phyloP scores from a whole-genome alignment of 2,888 invertebrate species.

The Pimpla rufipes region DNA sequence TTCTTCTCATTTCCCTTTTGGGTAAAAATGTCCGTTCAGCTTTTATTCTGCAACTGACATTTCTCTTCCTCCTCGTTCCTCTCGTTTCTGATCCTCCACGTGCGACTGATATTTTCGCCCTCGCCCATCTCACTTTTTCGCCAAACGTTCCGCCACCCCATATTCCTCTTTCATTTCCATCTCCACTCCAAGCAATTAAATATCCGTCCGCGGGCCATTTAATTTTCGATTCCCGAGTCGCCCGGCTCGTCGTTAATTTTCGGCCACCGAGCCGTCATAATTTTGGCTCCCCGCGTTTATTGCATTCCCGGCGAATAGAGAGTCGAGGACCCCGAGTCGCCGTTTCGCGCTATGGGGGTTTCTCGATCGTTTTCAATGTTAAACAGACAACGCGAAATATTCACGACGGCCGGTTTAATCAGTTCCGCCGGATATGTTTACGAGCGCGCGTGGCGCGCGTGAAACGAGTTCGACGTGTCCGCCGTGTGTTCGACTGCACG shows the following conservation, averaged over 20 bases:
- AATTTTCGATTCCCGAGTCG: background rate
- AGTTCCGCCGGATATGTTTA: conserved; percentile 53
- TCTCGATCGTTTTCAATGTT: conserved; percentile 42
- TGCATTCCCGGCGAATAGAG: conserved; percentile 28
- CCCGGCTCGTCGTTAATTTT: background rate
- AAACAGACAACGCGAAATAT: conserved; percentile 32
- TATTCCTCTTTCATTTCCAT: too few species aligned
- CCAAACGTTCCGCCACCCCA: too few species aligned
- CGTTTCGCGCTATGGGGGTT: conserved; percentile 10
- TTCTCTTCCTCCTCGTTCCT: background rate
- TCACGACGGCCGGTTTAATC: conserved; percentile 42
- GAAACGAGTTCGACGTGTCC: conserved; percentile 49
- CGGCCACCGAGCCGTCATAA: conserved; percentile 7
- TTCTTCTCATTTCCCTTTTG: too few species aligned
- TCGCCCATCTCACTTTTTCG: too few species aligned
- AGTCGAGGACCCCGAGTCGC: conserved; percentile 29
- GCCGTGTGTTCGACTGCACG: conserved; percentile 13
- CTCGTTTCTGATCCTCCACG: background rate
- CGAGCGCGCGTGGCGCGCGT: conserved; percentile 46
- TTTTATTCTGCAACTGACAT: background rate
- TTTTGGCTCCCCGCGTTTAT: background rate
- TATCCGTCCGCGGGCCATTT: too few species aligned
- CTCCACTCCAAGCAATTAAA: too few species aligned
- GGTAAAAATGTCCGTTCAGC: background rate
- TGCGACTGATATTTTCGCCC: too few species aligned